Evolutionary conservation across 30 jellyfish, hydroid and myxozoan genomes (phyloP).

Genomic region (Chrysaora quinquecirrha): DNA sequence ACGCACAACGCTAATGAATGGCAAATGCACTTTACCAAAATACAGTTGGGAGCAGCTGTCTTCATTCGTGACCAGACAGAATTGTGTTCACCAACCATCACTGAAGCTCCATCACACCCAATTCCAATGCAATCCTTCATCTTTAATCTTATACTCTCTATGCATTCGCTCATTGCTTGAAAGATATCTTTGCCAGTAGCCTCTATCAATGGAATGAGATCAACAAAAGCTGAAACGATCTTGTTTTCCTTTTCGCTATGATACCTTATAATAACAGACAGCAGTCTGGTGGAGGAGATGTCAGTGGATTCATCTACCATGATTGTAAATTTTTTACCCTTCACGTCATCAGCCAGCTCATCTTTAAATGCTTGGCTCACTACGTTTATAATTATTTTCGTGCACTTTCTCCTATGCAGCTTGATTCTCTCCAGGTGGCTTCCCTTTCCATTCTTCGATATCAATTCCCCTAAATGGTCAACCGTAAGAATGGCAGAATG

Average conservation of each 20-base stretch:
- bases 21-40: constrained; percentile 69
- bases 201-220: constrained; percentile 41
- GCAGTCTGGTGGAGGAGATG: constrained; percentile 38
- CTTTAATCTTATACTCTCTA: constrained; percentile 21
- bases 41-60: constrained; percentile 65
- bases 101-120: constrained; percentile 72
- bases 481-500: constrained; percentile 63
- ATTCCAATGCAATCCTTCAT: constrained; percentile 46
- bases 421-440: constrained; percentile 47
- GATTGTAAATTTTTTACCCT: constrained; percentile 38
- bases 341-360: constrained; percentile 39
- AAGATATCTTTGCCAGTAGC: constrained; percentile 55
- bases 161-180: constrained; percentile 19
- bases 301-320: constrained; percentile 67
- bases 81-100: constrained; percentile 73
- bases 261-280: constrained; percentile 44
- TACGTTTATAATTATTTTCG: too few relatives aligned
- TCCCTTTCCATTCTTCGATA: constrained; percentile 54
- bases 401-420: too few relatives aligned
- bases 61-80: constrained; percentile 75
- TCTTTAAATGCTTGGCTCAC: constrained; percentile 51
- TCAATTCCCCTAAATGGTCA: constrained; percentile 69
- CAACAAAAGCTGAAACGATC: constrained; percentile 49
- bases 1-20: constrained; percentile 71
- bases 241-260: constrained; percentile 32